Conservation (phyloP, 37 sponge, comb jelly and placozoan species). For the Axinella damicornis region DNA sequence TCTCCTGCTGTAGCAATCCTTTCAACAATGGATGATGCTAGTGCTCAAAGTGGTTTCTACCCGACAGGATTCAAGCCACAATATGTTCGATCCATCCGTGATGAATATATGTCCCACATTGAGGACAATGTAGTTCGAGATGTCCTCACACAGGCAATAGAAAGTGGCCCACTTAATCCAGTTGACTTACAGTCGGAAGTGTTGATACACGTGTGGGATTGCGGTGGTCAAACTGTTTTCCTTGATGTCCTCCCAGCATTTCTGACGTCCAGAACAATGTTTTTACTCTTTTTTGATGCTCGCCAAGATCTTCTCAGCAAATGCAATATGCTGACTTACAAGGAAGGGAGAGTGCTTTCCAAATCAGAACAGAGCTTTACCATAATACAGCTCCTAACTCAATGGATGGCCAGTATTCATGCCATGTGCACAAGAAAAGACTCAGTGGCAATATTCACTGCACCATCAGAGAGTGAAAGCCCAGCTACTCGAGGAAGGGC, state of each 20-base stretch:
- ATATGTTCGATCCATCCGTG: too few relatives aligned
- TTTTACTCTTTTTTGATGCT: conserved; percentile 64
- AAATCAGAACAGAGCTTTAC: too few relatives aligned
- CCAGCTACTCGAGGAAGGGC: too few relatives aligned
- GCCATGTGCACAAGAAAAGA: neutral
- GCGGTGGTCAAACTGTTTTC: conserved; percentile 73
- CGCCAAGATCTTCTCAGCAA: conserved; percentile 10
- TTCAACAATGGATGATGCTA: too few relatives aligned
- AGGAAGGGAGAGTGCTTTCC: conserved; percentile 33
- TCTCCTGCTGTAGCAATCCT: too few relatives aligned
- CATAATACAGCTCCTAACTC: conserved; percentile 13
- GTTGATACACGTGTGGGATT: conserved; percentile 77
- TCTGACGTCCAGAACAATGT: conserved; percentile 47
- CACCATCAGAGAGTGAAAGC: too few relatives aligned
- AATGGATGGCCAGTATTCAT: conserved; percentile 61
- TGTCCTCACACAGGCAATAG: neutral
- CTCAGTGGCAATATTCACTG: too few relatives aligned
- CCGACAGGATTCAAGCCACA: neutral
- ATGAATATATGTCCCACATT: too few relatives aligned
- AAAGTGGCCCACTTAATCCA: neutral
- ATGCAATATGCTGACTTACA: neutral
- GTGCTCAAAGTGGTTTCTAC: too few relatives aligned
- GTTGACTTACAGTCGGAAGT: neutral
- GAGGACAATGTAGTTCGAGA: neutral
- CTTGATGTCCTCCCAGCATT: conserved; percentile 59